Percentiles rank a stretch among this genome's conserved stretches.
Conservation (phyloP, 1,140 invertebrate genomes). For the Brachionus rotundiformis region DNA sequence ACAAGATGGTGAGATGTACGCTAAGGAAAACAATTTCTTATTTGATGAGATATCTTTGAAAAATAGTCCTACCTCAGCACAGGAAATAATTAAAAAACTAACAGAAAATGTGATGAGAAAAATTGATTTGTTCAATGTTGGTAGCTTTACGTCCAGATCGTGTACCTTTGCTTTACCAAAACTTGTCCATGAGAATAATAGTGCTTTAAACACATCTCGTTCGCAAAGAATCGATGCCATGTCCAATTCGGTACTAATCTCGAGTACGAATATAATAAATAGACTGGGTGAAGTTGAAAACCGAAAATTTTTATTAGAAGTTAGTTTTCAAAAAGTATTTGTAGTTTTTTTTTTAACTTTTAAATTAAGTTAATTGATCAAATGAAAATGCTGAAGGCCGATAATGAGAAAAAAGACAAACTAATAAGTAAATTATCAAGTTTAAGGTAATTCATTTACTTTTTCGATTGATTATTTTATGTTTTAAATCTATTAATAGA, state of each 20-base stretch:
- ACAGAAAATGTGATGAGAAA: neutral
- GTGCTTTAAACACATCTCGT: neutral
- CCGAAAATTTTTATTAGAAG: conserved; percentile 21
- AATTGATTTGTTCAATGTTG: neutral
- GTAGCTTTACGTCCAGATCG: neutral
- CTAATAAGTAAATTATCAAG: conserved; percentile 59
- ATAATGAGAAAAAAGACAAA: conserved; percentile 60
- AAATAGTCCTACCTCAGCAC: neutral
- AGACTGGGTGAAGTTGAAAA: conserved; percentile 29
- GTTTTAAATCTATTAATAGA: too few relatives aligned
- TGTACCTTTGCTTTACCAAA: neutral
- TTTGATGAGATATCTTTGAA: conserved; percentile 11
- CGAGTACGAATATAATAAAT: neutral
- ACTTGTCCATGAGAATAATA: neutral
- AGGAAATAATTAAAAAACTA: neutral
- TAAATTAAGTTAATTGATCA: conserved; percentile 55
- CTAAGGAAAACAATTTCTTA: neutral
- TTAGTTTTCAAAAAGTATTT: neutral
- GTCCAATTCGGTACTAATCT: conserved; percentile 32
- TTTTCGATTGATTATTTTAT: too few relatives aligned
- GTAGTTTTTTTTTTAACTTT: neutral
- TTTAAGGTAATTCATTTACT: conserved; percentile 53
- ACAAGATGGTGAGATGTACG: neutral
- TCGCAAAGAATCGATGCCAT: conserved; percentile 39
- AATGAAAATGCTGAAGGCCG: conserved; percentile 58